Evolutionary conservation across 30 jellyfish, hydroid and myxozoan species (phyloP).

Genomic region (Turritopsis dohrnii): DNA sequence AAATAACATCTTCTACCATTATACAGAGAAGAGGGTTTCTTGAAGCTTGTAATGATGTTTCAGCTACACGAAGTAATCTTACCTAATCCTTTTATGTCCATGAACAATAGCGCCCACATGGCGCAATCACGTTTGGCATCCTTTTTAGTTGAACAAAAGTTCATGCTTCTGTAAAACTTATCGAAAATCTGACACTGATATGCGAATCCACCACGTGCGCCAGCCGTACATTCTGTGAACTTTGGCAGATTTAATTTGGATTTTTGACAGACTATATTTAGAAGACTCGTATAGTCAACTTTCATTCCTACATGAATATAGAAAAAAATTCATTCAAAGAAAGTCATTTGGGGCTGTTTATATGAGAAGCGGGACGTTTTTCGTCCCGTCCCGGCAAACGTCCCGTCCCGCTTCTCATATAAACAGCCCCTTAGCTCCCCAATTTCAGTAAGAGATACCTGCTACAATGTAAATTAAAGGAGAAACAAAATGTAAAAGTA

Average conservation of each 20-base stretch:
- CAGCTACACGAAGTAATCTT: background rate
- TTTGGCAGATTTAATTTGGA: slow-evolving; percentile 52
- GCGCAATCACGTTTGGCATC: slow-evolving; percentile 65
- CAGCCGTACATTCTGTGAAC: slow-evolving; percentile 43
- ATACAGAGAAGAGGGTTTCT: background rate
- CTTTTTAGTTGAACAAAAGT: slow-evolving; percentile 42
- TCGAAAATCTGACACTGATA: slow-evolving; percentile 37
- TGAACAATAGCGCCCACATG: slow-evolving; percentile 67
- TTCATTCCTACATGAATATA: slow-evolving; percentile 26
- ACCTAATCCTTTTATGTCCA: slow-evolving; percentile 61
- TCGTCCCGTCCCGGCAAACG: no score
- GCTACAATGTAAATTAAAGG: background rate
- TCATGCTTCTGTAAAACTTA: slow-evolving; percentile 38
- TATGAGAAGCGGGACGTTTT: no score
- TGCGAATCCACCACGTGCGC: slow-evolving; percentile 60
- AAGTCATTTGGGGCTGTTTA: background rate
- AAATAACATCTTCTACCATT: no score
- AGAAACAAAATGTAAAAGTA: no score
- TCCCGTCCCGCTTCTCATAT: no score
- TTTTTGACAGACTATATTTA: slow-evolving; percentile 77
- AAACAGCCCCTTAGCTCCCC: background rate
- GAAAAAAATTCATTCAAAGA: background rate
- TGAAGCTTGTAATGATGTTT: background rate
- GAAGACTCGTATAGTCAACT: slow-evolving; percentile 51
- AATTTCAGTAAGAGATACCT: background rate